A percentile compares a stretch with the other conserved stretches of the same genome.
phyloP scores from a whole-genome alignment of 2,797 vertebrate genomes.

The Gymnothorax reevesii region DNA sequence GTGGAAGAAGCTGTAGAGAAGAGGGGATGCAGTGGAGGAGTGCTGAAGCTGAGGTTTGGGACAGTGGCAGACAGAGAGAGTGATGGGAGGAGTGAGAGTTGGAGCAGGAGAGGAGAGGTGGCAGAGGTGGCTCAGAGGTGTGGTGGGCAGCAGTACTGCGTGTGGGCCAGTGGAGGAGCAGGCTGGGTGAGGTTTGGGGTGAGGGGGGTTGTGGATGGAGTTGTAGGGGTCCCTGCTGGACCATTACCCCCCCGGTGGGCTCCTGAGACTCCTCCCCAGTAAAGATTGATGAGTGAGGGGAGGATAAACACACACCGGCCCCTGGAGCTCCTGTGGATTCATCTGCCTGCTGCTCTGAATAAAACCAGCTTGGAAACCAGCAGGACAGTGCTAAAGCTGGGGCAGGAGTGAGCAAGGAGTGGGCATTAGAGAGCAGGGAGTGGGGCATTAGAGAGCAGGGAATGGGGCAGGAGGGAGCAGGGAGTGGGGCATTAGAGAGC shows the following conservation, averaged over 20 bases:
- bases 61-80: slow-evolving; percentile 59
- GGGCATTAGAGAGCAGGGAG: no score
- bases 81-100: neutral
- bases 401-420: no score
- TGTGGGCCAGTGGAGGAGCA: neutral
- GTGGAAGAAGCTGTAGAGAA: slow-evolving; percentile 50
- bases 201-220: neutral
- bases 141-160: neutral
- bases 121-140: neutral
- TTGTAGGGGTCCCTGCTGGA: neutral
- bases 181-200: neutral
- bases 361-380: slow-evolving; percentile 46
- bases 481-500: no score
- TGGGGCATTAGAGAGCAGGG: no score
- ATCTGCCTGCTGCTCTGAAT: slow-evolving; percentile 72
- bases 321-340: slow-evolving; percentile 70
- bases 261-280: slow-evolving; percentile 65
- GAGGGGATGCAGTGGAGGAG: slow-evolving; percentile 42
- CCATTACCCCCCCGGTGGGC: slow-evolving; percentile 47
- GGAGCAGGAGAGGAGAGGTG: neutral
- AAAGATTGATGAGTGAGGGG: slow-evolving; percentile 80
- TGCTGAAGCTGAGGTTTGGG: slow-evolving; percentile 51
- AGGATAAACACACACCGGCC: slow-evolving; percentile 73
- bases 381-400: no score
- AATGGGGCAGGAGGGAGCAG: no score